Percentiles rank a stretch among this genome's conserved stretches.
Evolutionary conservation across 2,888 invertebrate genomes (phyloP).

Genomic region (Cetonia aurata): DNA sequence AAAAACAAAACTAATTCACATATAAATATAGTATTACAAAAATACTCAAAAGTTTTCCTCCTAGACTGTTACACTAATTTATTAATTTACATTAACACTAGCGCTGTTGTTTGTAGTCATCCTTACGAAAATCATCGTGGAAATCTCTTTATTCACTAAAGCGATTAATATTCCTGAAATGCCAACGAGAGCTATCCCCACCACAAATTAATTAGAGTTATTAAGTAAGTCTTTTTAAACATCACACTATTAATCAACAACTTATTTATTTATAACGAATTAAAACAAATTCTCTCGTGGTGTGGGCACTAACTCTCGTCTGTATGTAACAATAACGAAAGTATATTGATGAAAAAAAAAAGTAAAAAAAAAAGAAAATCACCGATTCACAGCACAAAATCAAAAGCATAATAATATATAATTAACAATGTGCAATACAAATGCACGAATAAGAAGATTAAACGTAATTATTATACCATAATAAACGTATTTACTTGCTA

Average conservation of each 20-base stretch:
- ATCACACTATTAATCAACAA: neutral
- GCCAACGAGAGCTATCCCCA: neutral
- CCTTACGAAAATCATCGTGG: neutral
- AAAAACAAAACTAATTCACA: constrained; percentile 28
- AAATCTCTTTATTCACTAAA: constrained; percentile 11
- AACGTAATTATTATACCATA: too few species aligned
- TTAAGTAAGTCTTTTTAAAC: neutral
- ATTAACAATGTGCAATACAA: neutral
- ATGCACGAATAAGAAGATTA: neutral
- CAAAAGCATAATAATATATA: neutral
- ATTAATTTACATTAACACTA: constrained; percentile 3
- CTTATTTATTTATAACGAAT: neutral
- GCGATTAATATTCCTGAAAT: constrained; percentile 19
- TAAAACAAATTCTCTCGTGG: neutral
- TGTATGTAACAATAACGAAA: too few species aligned
- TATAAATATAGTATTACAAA: constrained; percentile 37
- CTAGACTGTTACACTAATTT: too few species aligned
- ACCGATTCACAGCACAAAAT: constrained; percentile 13
- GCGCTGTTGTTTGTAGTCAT: neutral
- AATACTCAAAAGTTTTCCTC: constrained; percentile 25
- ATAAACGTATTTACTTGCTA: too few species aligned
- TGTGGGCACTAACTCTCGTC: too few species aligned
- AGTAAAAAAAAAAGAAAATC: neutral
- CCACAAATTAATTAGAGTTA: neutral
- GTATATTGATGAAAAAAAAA: too few species aligned